A percentile compares a stretch with the other conserved stretches of the same genome.
phyloP scores from a whole-genome alignment of 2,113 vertebrate genomes.

The Brachypteracias leptosomus region DNA sequence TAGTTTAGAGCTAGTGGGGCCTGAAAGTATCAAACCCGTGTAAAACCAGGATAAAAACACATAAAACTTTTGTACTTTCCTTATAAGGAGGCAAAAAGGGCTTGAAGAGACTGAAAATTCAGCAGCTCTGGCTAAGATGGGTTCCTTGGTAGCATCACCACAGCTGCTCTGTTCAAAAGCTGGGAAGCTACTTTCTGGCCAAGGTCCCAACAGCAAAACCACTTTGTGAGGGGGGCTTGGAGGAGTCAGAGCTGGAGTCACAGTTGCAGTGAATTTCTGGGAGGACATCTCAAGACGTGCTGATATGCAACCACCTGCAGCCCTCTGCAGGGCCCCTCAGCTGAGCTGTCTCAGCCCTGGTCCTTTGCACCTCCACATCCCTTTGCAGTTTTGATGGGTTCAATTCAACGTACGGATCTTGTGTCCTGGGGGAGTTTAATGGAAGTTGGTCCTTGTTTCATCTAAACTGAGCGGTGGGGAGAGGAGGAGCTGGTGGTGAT shows the following conservation, averaged over 20 bases:
- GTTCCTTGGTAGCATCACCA: neutral
- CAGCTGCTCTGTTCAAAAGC: neutral
- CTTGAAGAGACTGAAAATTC: neutral
- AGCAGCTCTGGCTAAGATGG: neutral
- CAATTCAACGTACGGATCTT: neutral
- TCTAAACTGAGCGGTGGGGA: neutral
- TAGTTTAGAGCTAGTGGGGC: neutral
- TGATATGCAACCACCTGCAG: neutral
- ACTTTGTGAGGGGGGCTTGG: neutral
- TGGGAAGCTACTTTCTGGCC: neutral
- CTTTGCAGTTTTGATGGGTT: neutral
- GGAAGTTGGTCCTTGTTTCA: neutral
- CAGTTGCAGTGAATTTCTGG: neutral
- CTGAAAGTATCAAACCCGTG: neutral
- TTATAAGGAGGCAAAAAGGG: neutral
- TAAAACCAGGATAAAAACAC: neutral
- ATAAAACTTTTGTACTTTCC: neutral
- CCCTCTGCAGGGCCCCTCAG: neutral
- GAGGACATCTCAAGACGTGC: neutral
- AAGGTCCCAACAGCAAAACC: neutral
- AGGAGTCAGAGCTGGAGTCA: neutral
- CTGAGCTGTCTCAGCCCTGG: neutral
- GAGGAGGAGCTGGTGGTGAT: neutral
- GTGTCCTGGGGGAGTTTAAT: fast-evolving
- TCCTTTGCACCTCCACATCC: neutral